These are phyloP conservation scores for Athalia circularis DNA, from an alignment of 2,888 invertebrate species.

Conservation along the genomic window DNA sequence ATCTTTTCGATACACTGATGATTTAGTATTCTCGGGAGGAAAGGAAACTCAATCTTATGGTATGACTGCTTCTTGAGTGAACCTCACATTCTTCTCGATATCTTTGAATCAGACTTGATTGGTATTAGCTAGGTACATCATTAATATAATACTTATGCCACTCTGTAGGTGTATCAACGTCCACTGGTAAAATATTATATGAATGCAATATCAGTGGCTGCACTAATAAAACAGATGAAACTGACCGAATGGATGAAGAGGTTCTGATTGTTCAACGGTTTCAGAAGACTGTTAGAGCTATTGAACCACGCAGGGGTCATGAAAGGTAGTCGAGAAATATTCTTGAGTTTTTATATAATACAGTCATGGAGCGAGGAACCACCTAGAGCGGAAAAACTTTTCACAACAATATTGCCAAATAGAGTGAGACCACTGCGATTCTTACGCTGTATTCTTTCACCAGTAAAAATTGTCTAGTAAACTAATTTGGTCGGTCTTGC, in stretches of 20 bases:
- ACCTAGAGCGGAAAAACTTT: too few relatives aligned
- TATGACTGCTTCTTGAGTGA: slow-evolving; percentile 48
- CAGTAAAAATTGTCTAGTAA: too few relatives aligned
- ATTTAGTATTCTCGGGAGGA: slow-evolving; percentile 91
- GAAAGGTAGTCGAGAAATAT: slow-evolving; percentile 80
- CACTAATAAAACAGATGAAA: slow-evolving; percentile 80
- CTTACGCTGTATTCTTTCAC: too few relatives aligned
- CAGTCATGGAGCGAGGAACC: too few relatives aligned
- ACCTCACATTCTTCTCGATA: not conserved
- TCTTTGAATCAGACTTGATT: not conserved
- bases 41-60: slow-evolving; percentile 92
- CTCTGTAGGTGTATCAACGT: slow-evolving; percentile 78
- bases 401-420: too few relatives aligned
- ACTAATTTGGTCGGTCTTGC: too few relatives aligned
- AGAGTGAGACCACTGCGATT: too few relatives aligned
- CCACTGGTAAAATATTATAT: slow-evolving; percentile 84
- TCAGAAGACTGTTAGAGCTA: slow-evolving; percentile 92
- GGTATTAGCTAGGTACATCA: not conserved
- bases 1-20: slow-evolving; percentile 90
- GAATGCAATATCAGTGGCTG: slow-evolving; percentile 87
- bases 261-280: slow-evolving; percentile 88
- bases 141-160: not conserved
- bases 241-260: slow-evolving; percentile 73
- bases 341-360: slow-evolving; percentile 12
- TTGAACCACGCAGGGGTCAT: slow-evolving; percentile 89